Conservation (phyloP, 1,140 invertebrate genomes). For the Drosophila auraria region DNA sequence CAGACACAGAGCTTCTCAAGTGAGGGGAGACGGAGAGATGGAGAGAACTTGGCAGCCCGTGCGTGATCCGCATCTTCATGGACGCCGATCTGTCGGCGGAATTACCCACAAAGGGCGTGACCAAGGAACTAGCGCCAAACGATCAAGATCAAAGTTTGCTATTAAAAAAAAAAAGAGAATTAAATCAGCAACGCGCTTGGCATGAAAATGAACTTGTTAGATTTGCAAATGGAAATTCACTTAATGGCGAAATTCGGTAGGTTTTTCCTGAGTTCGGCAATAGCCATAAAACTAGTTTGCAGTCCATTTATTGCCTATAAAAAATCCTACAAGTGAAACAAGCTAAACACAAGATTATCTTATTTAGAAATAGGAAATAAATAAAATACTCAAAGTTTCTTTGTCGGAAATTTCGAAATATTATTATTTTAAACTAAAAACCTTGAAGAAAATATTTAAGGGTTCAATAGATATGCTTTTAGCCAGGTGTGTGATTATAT, state of each 20-base stretch:
- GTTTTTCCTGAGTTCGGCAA: conserved; percentile 1
- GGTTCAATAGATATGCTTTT: too few relatives aligned
- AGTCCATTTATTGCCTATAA: not conserved
- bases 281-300: not conserved
- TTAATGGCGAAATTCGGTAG: not conserved
- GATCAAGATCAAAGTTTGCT: conserved; percentile 35
- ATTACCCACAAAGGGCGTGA: conserved; percentile 30
- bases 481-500: too few relatives aligned
- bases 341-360: not conserved
- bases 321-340: not conserved
- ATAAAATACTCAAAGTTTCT: too few relatives aligned
- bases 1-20: conserved; percentile 7
- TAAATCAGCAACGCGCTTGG: conserved; percentile 7
- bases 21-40: not conserved
- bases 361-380: too few relatives aligned
- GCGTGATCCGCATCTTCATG: conserved; percentile 49
- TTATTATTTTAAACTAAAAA: too few relatives aligned
- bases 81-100: conserved; percentile 12
- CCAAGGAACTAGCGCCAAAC: conserved; percentile 29
- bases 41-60: not conserved
- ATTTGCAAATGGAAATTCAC: conserved; percentile 2
- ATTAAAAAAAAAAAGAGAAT: conserved; percentile 11
- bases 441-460: too few relatives aligned
- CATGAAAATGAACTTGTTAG: conserved; percentile 20
- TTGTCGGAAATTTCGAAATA: too few relatives aligned